Conservation (phyloP, 2,113 vertebrate species). For the Stegastes partitus region DNA sequence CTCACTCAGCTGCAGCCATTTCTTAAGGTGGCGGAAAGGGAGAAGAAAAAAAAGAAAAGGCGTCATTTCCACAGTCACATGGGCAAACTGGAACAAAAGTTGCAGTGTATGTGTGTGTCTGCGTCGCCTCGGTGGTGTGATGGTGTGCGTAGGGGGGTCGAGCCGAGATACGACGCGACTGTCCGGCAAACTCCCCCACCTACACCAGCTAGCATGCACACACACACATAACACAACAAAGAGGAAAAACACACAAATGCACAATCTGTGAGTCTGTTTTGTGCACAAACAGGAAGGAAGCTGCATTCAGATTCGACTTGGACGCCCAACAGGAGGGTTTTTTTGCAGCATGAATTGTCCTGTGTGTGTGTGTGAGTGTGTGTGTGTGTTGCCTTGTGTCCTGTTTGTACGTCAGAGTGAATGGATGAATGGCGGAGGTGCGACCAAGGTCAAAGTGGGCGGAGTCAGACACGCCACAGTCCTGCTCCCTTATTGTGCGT, state of each 20-base stretch:
- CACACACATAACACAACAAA: not conserved
- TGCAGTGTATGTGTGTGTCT: conserved; percentile 54
- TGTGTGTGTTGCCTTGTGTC: conserved; percentile 18
- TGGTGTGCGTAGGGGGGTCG: conserved; percentile 47
- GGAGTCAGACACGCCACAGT: conserved; percentile 38
- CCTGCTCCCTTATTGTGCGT: conserved; percentile 34
- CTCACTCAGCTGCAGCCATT: conserved; percentile 24
- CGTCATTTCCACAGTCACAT: conserved; percentile 65
- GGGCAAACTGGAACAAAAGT: conserved; percentile 71
- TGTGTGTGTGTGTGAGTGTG: conserved; percentile 31
- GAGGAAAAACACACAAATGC: not conserved
- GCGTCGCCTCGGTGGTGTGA: conserved; percentile 55
- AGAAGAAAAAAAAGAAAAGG: conserved; percentile 29
- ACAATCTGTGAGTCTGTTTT: conserved; percentile 2
- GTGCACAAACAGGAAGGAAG: conserved; percentile 24
- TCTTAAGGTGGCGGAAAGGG: conserved; percentile 48
- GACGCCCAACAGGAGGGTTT: conserved; percentile 34
- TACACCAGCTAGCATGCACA: conserved; percentile 11
- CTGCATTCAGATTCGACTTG: conserved; percentile 45
- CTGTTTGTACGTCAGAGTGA: conserved; percentile 44
- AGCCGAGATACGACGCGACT: conserved; percentile 35
- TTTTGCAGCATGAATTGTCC: conserved; percentile 31
- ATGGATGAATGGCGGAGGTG: conserved; percentile 62
- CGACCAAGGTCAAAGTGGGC: conserved; percentile 65
- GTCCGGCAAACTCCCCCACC: conserved; percentile 27